Evolutionary conservation across 2,888 invertebrate genomes (phyloP), one percentile per base, ranked within the genome.

Genomic region (Aphodius granarius): DNA sequence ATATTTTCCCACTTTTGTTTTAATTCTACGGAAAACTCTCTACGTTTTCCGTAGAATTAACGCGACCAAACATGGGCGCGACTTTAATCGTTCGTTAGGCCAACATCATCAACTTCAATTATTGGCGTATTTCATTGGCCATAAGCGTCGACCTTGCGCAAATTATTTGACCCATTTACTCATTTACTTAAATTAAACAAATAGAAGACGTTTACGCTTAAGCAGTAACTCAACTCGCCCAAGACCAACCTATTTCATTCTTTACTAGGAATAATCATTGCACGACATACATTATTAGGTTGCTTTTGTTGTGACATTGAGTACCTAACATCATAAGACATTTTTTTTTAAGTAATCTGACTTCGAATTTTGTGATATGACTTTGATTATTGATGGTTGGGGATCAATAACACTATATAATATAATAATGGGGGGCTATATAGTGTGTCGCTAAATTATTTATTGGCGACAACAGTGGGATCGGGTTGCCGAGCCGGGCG

Each of bases 391-490:
- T 43, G 13, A 3, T 13, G 13, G 13, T 1, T 13, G 13, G 13
- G 9, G 43, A 43, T 43, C 43, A 3, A 43, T 43, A 43, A 43
- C 43, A n/a, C n/a, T n/a, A n/a, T 43, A 43, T 43, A 43, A 43
- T 43, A 43, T 43, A 43, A 43, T 43, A 43, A 43, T 43, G 43
- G 43, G 6, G 4, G 43, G 43, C 1, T 43, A 43, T n/a, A n/a
- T 43, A 43, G 43, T 43, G 13, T 43, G 43, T 43, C 43, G 43
- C 2, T 43, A 43, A 68, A 68, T 68, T 68, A 68, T 68, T 68
- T 68, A 68, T 68, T n/a, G 68, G 21, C 13, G n/a, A 68, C 20
- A 68, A 20, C 20, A 68, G 68, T 16, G 20, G 68, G 18, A n/a
- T 19, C 68, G 68, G 22, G 20, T 43, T 43, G 6, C 43, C 6